These are phyloP conservation scores for Cordilura impudica DNA, from an alignment of 2,888 invertebrate genomes.

Conservation along the genomic window DNA sequence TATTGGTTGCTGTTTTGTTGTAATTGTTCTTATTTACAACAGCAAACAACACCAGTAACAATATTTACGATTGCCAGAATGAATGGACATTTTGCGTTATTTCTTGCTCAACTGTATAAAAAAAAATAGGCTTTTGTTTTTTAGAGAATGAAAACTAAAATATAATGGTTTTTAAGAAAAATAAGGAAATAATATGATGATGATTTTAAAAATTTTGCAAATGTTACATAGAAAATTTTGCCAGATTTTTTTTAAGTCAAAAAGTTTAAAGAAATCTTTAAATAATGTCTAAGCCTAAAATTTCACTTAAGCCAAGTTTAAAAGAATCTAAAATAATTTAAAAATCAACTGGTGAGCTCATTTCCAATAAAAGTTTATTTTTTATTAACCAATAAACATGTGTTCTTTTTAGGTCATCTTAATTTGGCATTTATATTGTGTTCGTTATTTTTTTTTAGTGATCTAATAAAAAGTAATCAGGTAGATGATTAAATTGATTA, in stretches of 20 bases:
- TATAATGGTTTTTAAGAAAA: conserved; percentile 39
- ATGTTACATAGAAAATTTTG: too few relatives aligned
- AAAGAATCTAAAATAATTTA: too few relatives aligned
- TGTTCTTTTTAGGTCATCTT: neutral
- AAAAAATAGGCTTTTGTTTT: conserved; percentile 30
- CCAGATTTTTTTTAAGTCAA: too few relatives aligned
- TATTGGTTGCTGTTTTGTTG: conserved; percentile 1
- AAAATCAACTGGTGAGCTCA: too few relatives aligned
- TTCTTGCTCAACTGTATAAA: neutral
- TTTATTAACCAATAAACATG: neutral
- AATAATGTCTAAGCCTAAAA: conserved; percentile 6
- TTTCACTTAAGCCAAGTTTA: too few relatives aligned
- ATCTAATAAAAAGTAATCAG: neutral
- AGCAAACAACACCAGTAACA: conserved; percentile 20
- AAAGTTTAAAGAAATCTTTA: conserved; percentile 15
- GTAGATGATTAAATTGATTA: too few relatives aligned
- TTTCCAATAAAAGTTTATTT: too few relatives aligned
- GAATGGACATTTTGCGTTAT: conserved; percentile 32
- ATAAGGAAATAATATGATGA: conserved; percentile 49
- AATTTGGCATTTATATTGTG: neutral
- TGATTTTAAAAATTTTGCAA: conserved; percentile 20
- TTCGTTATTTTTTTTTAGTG: neutral
- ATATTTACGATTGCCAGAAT: conserved; percentile 44
- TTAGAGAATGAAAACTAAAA: neutral
- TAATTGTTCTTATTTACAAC: neutral